These are phyloP conservation scores for Monochamus alternatus DNA, from an alignment of 2,888 invertebrate species.

Conservation along the genomic window DNA sequence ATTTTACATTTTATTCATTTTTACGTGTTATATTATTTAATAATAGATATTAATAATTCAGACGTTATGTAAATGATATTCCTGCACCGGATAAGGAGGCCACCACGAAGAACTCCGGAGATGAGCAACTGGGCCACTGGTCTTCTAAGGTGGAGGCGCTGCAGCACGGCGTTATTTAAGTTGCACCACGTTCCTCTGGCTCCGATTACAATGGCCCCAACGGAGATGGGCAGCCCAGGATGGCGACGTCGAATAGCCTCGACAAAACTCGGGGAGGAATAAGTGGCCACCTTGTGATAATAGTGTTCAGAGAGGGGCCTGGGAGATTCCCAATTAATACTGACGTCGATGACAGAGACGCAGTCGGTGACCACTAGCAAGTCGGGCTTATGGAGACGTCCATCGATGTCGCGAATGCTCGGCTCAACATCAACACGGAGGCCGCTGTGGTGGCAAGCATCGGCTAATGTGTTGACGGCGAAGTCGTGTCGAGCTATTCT, in stretches of 20 bases:
- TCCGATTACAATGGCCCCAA: conserved; percentile 29
- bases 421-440: conserved; percentile 51
- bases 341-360: conserved; percentile 30
- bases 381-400: conserved; percentile 53
- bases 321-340: conserved; percentile 35
- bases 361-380: conserved; percentile 3
- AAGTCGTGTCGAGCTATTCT: conserved; percentile 43
- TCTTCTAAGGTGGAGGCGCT: conserved; percentile 5
- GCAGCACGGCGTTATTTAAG: conserved; percentile 15
- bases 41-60: too few relatives aligned
- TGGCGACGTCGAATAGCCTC: neutral
- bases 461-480: conserved; percentile 30
- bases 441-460: neutral
- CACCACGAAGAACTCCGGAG: conserved; percentile 22
- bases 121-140: neutral
- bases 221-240: conserved; percentile 11
- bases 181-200: conserved; percentile 41
- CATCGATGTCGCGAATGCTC: conserved; percentile 47
- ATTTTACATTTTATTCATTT: too few relatives aligned
- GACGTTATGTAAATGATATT: too few relatives aligned
- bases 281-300: conserved; percentile 31
- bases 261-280: conserved; percentile 25
- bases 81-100: conserved; percentile 2
- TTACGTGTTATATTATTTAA: too few relatives aligned
- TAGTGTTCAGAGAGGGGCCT: neutral